Evolutionary conservation across 2,113 vertebrate species (phyloP).

Genomic region (Coptodon bakossiorum): DNA sequence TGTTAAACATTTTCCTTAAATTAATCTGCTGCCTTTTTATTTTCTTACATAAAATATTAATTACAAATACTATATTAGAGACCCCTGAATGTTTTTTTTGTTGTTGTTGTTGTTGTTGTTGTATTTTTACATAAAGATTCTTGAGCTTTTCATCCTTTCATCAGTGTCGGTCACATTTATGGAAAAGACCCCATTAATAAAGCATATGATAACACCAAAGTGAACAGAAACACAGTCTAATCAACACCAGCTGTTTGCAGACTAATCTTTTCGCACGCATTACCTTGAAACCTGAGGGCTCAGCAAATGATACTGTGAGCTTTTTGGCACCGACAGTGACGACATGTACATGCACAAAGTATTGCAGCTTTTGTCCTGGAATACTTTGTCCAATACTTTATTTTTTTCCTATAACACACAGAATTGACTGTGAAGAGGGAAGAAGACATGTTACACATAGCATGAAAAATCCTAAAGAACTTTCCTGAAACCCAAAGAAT

Average conservation of each 20-base stretch:
- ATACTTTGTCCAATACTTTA: background rate
- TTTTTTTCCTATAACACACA: too few relatives aligned
- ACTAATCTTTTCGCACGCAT: background rate
- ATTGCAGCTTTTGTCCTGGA: rapidly evolving
- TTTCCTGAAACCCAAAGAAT: too few relatives aligned
- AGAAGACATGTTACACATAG: too few relatives aligned
- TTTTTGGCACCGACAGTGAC: background rate
- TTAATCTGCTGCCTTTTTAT: background rate
- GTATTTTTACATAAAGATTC: background rate
- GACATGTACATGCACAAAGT: background rate
- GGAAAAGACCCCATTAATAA: rapidly evolving
- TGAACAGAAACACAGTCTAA: background rate
- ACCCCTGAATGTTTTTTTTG: background rate
- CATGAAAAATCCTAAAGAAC: too few relatives aligned
- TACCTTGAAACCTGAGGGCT: background rate
- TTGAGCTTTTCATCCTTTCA: background rate
- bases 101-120: background rate
- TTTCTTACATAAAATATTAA: background rate
- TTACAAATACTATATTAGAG: background rate
- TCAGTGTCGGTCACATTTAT: background rate
- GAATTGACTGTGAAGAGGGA: too few relatives aligned
- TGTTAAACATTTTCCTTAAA: rapidly evolving
- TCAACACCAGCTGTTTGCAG: background rate
- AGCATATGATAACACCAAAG: background rate
- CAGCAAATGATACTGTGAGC: rapidly evolving